Evolutionary conservation across 2,113 vertebrate genomes (phyloP).

Genomic region (Notothenia coriiceps): DNA sequence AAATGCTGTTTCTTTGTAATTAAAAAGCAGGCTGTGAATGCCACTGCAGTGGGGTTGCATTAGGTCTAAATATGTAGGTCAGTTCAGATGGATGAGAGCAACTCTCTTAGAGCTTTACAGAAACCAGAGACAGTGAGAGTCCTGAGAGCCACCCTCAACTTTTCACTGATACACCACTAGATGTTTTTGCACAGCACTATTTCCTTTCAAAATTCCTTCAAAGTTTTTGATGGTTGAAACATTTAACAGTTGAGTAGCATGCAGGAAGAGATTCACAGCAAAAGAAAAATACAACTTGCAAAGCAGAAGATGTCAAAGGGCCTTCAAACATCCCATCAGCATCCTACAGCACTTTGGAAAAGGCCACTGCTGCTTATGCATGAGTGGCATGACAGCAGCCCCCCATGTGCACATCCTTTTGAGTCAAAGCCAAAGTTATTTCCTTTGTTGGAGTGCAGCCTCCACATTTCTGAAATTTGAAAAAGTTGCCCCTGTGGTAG

Average conservation of each 20-base stretch:
- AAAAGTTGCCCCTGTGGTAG: slow-evolving; percentile 27
- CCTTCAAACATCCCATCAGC: slow-evolving; percentile 52
- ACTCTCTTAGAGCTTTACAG: slow-evolving; percentile 28
- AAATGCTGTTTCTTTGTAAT: background rate
- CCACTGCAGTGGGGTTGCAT: slow-evolving; percentile 4
- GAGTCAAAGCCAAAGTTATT: slow-evolving; percentile 30
- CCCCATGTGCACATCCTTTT: slow-evolving; percentile 32
- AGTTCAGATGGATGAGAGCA: slow-evolving; percentile 29
- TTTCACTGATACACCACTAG: slow-evolving; percentile 13
- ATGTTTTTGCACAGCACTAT: slow-evolving; percentile 47
- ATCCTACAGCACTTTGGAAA: slow-evolving; percentile 40
- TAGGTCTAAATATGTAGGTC: slow-evolving; percentile 19
- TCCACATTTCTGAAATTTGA: slow-evolving; percentile 38
- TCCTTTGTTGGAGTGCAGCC: slow-evolving; percentile 47
- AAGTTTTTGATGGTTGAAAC: slow-evolving; percentile 56
- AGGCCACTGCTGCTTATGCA: slow-evolving; percentile 41
- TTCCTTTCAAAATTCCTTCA: slow-evolving; percentile 61
- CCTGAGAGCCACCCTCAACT: slow-evolving; percentile 24
- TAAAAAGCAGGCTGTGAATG: slow-evolving; percentile 12
- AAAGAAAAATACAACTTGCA: slow-evolving; percentile 36
- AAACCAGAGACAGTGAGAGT: slow-evolving; percentile 27
- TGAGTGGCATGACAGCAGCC: slow-evolving; percentile 41
- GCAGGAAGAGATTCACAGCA: slow-evolving; percentile 31
- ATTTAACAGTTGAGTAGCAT: slow-evolving; percentile 31
- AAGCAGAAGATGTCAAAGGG: slow-evolving; percentile 56